Evolutionary conservation across 2,797 vertebrate species (phyloP).

Genomic region (Enoplosus armatus): DNA sequence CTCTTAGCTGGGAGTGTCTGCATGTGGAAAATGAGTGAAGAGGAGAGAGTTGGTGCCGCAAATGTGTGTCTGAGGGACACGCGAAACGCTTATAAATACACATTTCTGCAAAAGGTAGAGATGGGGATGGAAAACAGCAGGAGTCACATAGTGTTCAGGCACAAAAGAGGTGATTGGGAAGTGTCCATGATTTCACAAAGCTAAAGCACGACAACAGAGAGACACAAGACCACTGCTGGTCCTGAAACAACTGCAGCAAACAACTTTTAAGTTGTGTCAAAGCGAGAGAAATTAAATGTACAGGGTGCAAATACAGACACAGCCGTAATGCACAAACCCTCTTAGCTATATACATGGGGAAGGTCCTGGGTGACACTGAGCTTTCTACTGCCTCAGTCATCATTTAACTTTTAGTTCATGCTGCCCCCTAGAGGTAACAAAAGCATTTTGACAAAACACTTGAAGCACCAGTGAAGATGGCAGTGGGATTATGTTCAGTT

Average conservation of each 20-base stretch:
- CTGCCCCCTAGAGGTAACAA: constrained; percentile 84
- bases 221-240: background rate
- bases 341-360: constrained; percentile 6
- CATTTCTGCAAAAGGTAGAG: constrained; percentile 18
- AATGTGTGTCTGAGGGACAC: constrained; percentile 44
- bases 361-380: constrained; percentile 28
- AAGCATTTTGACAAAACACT: constrained; percentile 6
- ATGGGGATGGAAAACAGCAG: constrained; percentile 5
- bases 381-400: constrained; percentile 6
- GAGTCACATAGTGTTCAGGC: background rate
- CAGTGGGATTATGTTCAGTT: background rate
- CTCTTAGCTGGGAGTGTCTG: constrained; percentile 64
- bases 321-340: constrained; percentile 18
- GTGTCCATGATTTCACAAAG: constrained; percentile 20
- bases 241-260: constrained; percentile 25
- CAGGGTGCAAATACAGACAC: constrained; percentile 1
- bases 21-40: constrained; percentile 53
- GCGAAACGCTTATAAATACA: constrained; percentile 41
- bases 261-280: constrained; percentile 3
- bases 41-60: constrained; percentile 35
- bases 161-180: constrained; percentile 5
- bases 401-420: constrained; percentile 62
- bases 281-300: constrained; percentile 16
- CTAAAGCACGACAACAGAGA: constrained; percentile 15
- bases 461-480: background rate